Evolutionary conservation across 2,113 vertebrate species (phyloP).

Genomic region (Xenopus tropicalis): UCB_Xtro_10.0 CM004449.2:116731001-116731500

Average conservation of each 20-base stretch:
- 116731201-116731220: slow-evolving; percentile 30
- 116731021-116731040: not conserved
- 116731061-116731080: slow-evolving; percentile 12
- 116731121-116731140: slow-evolving; percentile 27
- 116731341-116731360: slow-evolving; percentile 18
- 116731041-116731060: slow-evolving; percentile 16
- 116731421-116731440: not conserved
- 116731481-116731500: too few species aligned
- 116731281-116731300: slow-evolving; percentile 37
- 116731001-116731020: not conserved
- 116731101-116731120: slow-evolving; percentile 29
- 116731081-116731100: slow-evolving; percentile 6
- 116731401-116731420: slow-evolving; percentile 15
- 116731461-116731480: not conserved
- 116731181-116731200: slow-evolving; percentile 32
- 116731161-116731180: slow-evolving; percentile 34
- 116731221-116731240: slow-evolving; percentile 25
- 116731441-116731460: not conserved
- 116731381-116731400: slow-evolving; percentile 1
- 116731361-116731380: not conserved
- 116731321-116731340: slow-evolving; percentile 26
- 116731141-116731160: slow-evolving; percentile 38
- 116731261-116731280: slow-evolving; percentile 36
- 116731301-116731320: slow-evolving; percentile 7
- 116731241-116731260: slow-evolving; percentile 40